These are phyloP conservation scores for Eubasilissa splendida DNA, from an alignment of 2,888 invertebrate genomes.

Conservation along the genomic window DNA sequence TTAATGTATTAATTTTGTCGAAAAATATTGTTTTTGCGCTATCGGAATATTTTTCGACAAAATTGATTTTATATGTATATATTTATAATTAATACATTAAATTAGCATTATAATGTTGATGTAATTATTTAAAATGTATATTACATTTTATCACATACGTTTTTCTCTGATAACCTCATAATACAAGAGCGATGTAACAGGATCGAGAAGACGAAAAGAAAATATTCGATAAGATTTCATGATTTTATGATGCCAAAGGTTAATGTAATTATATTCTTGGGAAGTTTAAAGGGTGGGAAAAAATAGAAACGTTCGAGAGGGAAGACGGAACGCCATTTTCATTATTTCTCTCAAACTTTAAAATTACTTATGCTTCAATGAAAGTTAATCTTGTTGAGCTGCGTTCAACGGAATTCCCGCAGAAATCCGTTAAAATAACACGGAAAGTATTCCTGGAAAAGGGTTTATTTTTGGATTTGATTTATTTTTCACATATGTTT, in stretches of 20 bases:
- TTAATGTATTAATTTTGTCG: no score
- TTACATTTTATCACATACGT: no score
- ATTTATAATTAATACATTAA: no score
- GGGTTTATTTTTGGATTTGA: neutral
- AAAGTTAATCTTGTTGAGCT: slow-evolving; percentile 15
- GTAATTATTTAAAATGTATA: no score
- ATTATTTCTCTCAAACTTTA: slow-evolving; percentile 21
- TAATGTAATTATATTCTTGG: neutral
- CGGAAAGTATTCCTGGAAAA: neutral
- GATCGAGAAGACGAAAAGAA: no score
- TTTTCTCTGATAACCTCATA: no score
- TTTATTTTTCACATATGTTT: slow-evolving; percentile 14
- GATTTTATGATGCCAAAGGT: neutral
- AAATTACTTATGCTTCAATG: slow-evolving; percentile 27
- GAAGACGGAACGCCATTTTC: neutral
- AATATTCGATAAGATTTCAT: neutral
- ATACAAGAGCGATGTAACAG: no score
- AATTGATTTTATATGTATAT: no score
- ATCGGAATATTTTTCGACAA: no score
- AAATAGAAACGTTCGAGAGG: neutral
- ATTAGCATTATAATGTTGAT: no score
- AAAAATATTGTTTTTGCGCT: no score
- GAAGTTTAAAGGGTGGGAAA: neutral
- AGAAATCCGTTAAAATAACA: slow-evolving; percentile 5
- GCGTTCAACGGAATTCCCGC: neutral